Percentiles rank a stretch among this genome's conserved stretches.
Conservation (phyloP, 2,888 invertebrate species). For the Andrena trimmerana region DNA sequence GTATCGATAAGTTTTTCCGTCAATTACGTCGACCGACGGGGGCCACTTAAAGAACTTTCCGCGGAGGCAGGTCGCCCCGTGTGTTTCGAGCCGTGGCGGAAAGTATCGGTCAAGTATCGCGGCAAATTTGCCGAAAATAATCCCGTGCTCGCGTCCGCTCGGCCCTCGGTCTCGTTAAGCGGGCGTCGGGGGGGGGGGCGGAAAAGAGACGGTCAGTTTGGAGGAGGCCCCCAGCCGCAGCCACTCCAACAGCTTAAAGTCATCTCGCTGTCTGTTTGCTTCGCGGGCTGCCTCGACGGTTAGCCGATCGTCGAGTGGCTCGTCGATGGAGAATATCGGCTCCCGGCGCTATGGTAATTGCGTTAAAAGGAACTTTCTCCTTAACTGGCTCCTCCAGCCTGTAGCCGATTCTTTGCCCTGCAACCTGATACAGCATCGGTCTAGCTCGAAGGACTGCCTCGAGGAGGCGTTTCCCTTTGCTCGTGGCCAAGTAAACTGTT, state of each 20-base stretch:
- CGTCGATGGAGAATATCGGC: constrained; percentile 43
- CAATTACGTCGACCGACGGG: constrained; percentile 52
- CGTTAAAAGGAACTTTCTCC: constrained; percentile 42
- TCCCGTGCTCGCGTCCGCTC: constrained; percentile 6
- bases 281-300: constrained; percentile 23
- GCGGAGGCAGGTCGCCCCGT: neutral
- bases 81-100: constrained; percentile 18
- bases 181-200: constrained; percentile 21
- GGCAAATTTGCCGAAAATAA: constrained; percentile 59
- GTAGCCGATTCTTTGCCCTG: constrained; percentile 21
- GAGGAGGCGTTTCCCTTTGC: no score
- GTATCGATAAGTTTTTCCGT: constrained; percentile 61
- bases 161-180: constrained; percentile 41
- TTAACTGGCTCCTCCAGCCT: constrained; percentile 2
- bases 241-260: constrained; percentile 45
- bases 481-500: no score
- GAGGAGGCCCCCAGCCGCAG: constrained; percentile 39
- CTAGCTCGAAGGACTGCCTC: neutral
- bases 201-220: constrained; percentile 42
- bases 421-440: neutral
- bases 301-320: neutral
- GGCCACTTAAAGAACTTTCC: constrained; percentile 49
- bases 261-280: constrained; percentile 48
- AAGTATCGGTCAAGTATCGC: constrained; percentile 52
- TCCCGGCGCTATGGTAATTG: constrained; percentile 41